Percentiles rank a stretch among this genome's conserved stretches.
phyloP scores from a whole-genome alignment of 1,140 invertebrate species.

The Linepithema humile region DNA sequence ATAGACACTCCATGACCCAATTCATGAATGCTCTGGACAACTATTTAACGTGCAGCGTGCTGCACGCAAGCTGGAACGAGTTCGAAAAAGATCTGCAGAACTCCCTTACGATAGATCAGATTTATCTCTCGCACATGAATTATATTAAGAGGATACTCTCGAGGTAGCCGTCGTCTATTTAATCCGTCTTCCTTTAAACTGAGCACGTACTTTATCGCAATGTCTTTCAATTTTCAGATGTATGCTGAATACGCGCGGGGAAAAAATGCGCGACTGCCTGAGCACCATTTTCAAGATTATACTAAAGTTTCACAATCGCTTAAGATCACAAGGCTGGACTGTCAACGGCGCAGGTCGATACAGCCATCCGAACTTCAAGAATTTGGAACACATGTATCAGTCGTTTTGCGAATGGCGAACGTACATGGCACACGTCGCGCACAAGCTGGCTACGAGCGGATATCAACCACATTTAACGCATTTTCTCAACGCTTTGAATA shows the following conservation, averaged over 20 bases:
- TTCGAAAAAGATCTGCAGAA: constrained; percentile 88
- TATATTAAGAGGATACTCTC: constrained; percentile 90
- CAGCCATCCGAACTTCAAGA: constrained; percentile 77
- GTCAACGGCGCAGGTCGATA: constrained; percentile 59
- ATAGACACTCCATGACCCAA: constrained; percentile 89
- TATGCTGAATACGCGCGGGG: constrained; percentile 88
- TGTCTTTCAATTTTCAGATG: constrained; percentile 85
- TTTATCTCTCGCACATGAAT: constrained; percentile 88
- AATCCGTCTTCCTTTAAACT: not conserved
- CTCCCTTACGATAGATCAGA: constrained; percentile 87
- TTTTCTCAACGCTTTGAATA: constrained; percentile 82
- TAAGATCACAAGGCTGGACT: constrained; percentile 78
- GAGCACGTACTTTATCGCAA: not conserved
- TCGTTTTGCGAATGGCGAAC: constrained; percentile 80
- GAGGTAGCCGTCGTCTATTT: constrained; percentile 72
- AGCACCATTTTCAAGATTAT: constrained; percentile 89
- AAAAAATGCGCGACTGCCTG: constrained; percentile 87
- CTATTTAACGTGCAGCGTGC: constrained; percentile 89
- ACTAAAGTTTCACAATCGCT: constrained; percentile 88
- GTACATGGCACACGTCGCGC: constrained; percentile 80
- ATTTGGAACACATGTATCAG: constrained; percentile 79
- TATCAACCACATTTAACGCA: constrained; percentile 83
- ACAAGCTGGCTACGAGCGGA: constrained; percentile 80
- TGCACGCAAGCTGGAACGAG: constrained; percentile 88
- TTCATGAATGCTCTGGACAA: constrained; percentile 89